These are phyloP conservation scores for Coremacera marginata DNA, from an alignment of 2,888 invertebrate genomes.

Conservation along the genomic window DNA sequence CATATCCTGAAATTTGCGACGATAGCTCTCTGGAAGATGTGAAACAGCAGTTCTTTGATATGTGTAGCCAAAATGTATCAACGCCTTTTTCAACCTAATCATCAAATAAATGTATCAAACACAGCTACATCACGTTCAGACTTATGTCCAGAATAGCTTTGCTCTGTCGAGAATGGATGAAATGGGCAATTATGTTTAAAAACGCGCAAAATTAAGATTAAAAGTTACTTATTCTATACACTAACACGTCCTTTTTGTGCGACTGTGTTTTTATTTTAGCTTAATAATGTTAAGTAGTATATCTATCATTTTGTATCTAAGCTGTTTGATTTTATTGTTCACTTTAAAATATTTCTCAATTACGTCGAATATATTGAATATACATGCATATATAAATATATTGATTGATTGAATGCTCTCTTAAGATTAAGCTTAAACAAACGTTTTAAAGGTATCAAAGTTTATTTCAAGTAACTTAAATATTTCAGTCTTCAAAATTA, in stretches of 20 bases:
- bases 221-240: slow-evolving; percentile 20
- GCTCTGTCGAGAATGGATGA: slow-evolving; percentile 6
- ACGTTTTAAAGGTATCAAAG: neutral
- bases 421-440: too few species aligned
- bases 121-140: neutral
- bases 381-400: neutral
- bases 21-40: slow-evolving; percentile 64
- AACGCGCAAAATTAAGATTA: slow-evolving; percentile 24
- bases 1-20: slow-evolving; percentile 63
- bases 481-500: neutral
- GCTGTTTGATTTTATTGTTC: neutral
- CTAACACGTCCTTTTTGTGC: slow-evolving; percentile 28
- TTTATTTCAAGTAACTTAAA: slow-evolving; percentile 1
- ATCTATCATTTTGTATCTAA: slow-evolving; percentile 1
- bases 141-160: slow-evolving; percentile 7
- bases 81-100: slow-evolving; percentile 1
- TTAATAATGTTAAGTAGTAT: too few species aligned
- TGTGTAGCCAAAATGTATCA: slow-evolving; percentile 52
- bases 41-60: slow-evolving; percentile 64
- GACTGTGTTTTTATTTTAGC: slow-evolving; percentile 20
- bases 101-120: neutral
- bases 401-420: neutral
- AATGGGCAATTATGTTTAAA: slow-evolving; percentile 25
- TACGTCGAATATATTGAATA: neutral
- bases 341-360: neutral